Evolutionary conservation across 2,888 invertebrate species (phyloP), one percentile per base, ranked within the genome.

Genomic region (Watsonalla cultraria): DNA sequence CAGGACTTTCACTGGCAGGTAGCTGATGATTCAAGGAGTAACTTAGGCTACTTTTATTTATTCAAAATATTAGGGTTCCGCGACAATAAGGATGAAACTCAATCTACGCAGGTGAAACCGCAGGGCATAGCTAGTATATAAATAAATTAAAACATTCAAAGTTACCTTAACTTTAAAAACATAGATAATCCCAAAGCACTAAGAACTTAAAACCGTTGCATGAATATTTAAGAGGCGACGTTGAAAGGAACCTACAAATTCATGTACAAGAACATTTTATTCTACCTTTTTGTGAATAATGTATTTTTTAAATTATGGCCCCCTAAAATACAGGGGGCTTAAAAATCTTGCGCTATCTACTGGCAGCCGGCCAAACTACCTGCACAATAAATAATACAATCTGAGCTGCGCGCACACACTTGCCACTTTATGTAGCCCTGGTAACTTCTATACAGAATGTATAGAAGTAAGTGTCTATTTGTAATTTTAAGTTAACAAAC

Each of bases 311-410:
- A 88, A 85, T 86, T 85, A 87, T 80, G 72, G 78, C 80, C 64
- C 72, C 73, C 82, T 82, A 80, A 87, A 86, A 85, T 83, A 84
- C 78, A 75, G 74, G 70, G 72, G 82, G 73, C 66, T 86, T 85
- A 82, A 87, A 86, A 85, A 85, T 86, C 86, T 86, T 86, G 74
- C 76, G 81, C 81, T 86, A 89, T 88, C 86, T 81, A 60, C 78
- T 89, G 89, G 90, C 82, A 68, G 63, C 54, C 54, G 62, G 77
- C 89, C 90, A 89, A 88, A 90, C 88, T 90, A 90, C 90, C 90
- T 90, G 90, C 76, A 62, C 81, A 74, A 76, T 89, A 86, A 87
- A 89, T 87, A 82, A 84, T 81, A 73, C 84, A 78, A 84, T 83
- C 84, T 82, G 80, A 73, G 65, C 66, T 69, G 54, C 14, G n/a